Base-by-base conservation (phyloP, 37 sponge, comb jelly and placozoan species). In the Halisarca cf. caerulea region DNA sequence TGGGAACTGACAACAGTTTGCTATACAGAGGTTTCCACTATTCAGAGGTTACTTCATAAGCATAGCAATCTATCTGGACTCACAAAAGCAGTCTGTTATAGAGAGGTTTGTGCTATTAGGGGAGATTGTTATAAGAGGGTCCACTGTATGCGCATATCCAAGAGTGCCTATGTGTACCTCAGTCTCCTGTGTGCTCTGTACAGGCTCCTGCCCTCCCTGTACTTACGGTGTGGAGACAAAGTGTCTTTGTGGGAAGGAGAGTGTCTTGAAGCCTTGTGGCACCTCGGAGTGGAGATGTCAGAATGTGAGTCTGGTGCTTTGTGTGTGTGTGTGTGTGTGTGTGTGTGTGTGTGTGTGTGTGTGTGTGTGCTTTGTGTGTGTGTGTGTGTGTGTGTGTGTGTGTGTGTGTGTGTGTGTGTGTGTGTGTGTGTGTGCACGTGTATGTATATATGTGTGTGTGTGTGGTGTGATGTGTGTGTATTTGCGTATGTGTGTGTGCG, bases 181-280 rank as follows among this genome's bases (percentile, higher is more conserved):
- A 20, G 17, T 55, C 57, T 20, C 17, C 17, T 20, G 17, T 85
- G 80, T 59, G 14, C 74, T 55, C 20, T 0, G 3, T 39, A 20
- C 54, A 96, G 96, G 94, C 32, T 61, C 44, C 8, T 98, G 98
- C 82, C 41, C 74, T 1, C 77, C 82, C 7, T 98, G 98, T 87
- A 47, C 39, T 1, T 51, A 85, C 60, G 44, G 36, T 37, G 54
- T 87, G 8, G 58, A 71, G 51, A 84, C 84, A 59, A 4, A 73
- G 35, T 98, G 98, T 81, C 34, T 38, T 53, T 98, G 98, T 88
- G 96, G 96, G 18, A 91, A 70, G 45, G 74, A 85, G 66, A 37
- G 45, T 0, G 38, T 80, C 17, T 60, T 69, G 37, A 68, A 82
- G 21, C 87, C 71, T 1, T 98, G 98, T 44, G 81, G 41, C 2